Base-by-base conservation (phyloP, 2,113 vertebrate species). In the Rynchops niger region DNA sequence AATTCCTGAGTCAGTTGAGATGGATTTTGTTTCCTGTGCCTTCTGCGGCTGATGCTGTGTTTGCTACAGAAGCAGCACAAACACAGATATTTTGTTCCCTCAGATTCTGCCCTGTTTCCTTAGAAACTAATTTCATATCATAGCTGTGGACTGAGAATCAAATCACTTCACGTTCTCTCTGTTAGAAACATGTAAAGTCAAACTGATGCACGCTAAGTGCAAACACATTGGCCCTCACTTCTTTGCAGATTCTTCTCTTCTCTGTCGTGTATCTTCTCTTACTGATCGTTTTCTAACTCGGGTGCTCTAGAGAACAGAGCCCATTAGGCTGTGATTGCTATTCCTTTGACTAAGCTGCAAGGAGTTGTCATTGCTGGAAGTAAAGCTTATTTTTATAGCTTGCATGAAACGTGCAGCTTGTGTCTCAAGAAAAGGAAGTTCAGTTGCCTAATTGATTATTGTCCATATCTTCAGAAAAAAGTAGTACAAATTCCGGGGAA, bases 291-390 rank as follows among this genome's bases (percentile, higher is more conserved):
- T 86, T 86, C 90, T 32, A 77, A 2, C 52, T 76, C 4, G 6
- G 47, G 34, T 58, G 50, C 42, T 92, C 29, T 47, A 18, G 55
- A 95, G 80, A 81, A 12, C 32, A 62, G 91, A 66, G 32, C 40
- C 45, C 21, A 40, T 88, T 86, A 88, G 29, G n/a, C 66, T 71
- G 40, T 70, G 74, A 53, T 93, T 56, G 30, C 58, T 86, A 5
- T n/a, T 94, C 43, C 72, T 95, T 96, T 95, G 73, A 91, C 91
- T 94, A 94, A 95, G 45, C 56, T 93, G 16, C 1, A 2, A 94
- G 34, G 50, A 87, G n/a, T 79, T 93, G 63, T 90, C 59, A 42
- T 50, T 95, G 67, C 38, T 96, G 76, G 40, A 91, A 94, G 47
- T 88, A 74, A 70, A 95, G 83, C 55, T 84, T 90, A 71, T 52